phyloP scores from a whole-genome alignment of 2,888 invertebrate genomes.

The Pollenia griseotomentosa region DNA sequence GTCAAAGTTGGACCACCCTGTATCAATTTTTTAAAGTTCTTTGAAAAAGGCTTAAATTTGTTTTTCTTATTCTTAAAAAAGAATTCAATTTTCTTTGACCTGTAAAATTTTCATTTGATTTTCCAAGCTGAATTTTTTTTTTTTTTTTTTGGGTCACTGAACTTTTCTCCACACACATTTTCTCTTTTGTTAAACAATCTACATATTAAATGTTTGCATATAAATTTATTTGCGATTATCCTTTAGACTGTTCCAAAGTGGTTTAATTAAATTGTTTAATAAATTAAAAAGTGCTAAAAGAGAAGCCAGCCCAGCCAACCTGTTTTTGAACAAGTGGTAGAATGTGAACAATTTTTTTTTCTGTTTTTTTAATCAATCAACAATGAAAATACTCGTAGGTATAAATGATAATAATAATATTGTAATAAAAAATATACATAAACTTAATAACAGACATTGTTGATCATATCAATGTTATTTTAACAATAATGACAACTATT shows the following conservation, averaged over 20 bases:
- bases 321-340: conserved; percentile 31
- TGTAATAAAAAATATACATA: background rate
- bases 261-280: conserved; percentile 67
- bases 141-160: conserved; percentile 17
- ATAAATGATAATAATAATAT: conserved; percentile 7
- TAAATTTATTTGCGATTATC: conserved; percentile 39
- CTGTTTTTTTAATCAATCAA: conserved; percentile 53
- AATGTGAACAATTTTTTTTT: conserved; percentile 19
- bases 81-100: too few relatives aligned
- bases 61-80: too few relatives aligned
- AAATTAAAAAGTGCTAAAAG: conserved; percentile 44
- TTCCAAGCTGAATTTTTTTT: background rate
- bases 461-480: conserved; percentile 53
- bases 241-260: conserved; percentile 36
- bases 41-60: too few relatives aligned
- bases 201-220: background rate
- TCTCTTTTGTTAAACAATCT: background rate
- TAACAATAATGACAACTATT: conserved; percentile 19
- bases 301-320: conserved; percentile 36
- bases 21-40: too few relatives aligned
- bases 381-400: conserved; percentile 20
- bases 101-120: background rate
- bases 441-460: conserved; percentile 34
- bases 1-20: too few relatives aligned
- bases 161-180: background rate